Percentiles rank a stretch among this genome's conserved stretches.
Conservation (phyloP, 2,113 vertebrate genomes). For the Hypanus sabinus region DNA sequence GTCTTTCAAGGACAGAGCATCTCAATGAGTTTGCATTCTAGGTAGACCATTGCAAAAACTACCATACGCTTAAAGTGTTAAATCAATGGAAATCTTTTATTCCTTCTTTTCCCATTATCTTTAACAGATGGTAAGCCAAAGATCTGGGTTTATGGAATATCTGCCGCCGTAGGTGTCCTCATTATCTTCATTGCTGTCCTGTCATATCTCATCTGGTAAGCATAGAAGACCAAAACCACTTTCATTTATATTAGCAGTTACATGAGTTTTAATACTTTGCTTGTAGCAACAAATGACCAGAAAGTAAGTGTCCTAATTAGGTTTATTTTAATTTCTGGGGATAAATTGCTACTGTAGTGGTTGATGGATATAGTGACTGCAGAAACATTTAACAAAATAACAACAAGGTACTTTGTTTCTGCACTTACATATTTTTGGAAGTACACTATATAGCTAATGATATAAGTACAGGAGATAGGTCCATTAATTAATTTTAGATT, state of each 20-base stretch:
- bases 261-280: background rate
- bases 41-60: slow-evolving; percentile 41
- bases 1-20: background rate
- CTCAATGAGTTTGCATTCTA: slow-evolving; percentile 28
- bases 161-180: slow-evolving; percentile 77
- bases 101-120: slow-evolving; percentile 45
- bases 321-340: background rate
- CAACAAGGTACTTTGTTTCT: background rate
- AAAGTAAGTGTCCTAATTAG: background rate
- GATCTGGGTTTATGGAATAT: slow-evolving; percentile 91
- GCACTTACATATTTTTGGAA: background rate
- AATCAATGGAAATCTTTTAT: background rate
- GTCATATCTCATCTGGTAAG: slow-evolving; percentile 88
- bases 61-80: slow-evolving; percentile 41
- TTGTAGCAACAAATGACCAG: background rate
- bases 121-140: slow-evolving; percentile 85
- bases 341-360: background rate
- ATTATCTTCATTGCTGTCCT: slow-evolving; percentile 78
- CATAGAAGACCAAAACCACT: background rate
- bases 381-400: background rate
- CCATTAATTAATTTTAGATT: background rate
- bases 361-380: background rate
- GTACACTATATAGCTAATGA: background rate
- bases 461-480: background rate
- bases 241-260: background rate